A percentile compares a stretch with the other conserved stretches of the same genome.
Conservation (phyloP, 2,888 invertebrate species). For the Philhelius pedissequus region DNA sequence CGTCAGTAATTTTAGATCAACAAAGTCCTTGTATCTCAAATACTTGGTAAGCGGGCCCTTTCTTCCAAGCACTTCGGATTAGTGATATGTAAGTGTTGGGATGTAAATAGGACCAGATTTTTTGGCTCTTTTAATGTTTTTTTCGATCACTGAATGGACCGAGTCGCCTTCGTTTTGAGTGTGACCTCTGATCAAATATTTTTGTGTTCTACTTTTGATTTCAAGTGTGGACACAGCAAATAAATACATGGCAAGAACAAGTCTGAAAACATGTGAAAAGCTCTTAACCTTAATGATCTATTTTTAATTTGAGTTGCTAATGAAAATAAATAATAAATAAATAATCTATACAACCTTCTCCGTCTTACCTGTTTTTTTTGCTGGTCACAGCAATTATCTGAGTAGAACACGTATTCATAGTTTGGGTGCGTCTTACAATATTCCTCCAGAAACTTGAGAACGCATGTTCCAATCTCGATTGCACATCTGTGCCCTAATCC, state of each 20-base stretch:
- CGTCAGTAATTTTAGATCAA: slow-evolving; percentile 12
- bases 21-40: slow-evolving; percentile 21
- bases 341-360: slow-evolving; percentile 4
- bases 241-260: slow-evolving; percentile 26
- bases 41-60: slow-evolving; percentile 9
- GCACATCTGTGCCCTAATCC: background rate
- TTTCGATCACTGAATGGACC: background rate
- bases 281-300: slow-evolving; percentile 5
- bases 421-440: background rate
- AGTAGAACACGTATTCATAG: background rate
- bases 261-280: slow-evolving; percentile 24
- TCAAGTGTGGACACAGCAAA: slow-evolving; percentile 25
- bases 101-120: slow-evolving; percentile 10
- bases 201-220: slow-evolving; percentile 22
- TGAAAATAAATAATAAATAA: slow-evolving; percentile 5
- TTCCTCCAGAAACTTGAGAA: background rate
- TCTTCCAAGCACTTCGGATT: slow-evolving; percentile 15
- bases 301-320: background rate
- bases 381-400: slow-evolving; percentile 6
- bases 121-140: slow-evolving; percentile 14
- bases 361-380: slow-evolving; percentile 25
- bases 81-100: slow-evolving; percentile 12
- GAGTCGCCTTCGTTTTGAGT: slow-evolving; percentile 4
- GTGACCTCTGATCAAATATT: slow-evolving; percentile 12
- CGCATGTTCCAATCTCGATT: background rate